Evolutionary conservation across 2,888 invertebrate species (phyloP), one percentile per base, ranked within the genome.

Genomic region (Campopleginae sp.): DNA sequence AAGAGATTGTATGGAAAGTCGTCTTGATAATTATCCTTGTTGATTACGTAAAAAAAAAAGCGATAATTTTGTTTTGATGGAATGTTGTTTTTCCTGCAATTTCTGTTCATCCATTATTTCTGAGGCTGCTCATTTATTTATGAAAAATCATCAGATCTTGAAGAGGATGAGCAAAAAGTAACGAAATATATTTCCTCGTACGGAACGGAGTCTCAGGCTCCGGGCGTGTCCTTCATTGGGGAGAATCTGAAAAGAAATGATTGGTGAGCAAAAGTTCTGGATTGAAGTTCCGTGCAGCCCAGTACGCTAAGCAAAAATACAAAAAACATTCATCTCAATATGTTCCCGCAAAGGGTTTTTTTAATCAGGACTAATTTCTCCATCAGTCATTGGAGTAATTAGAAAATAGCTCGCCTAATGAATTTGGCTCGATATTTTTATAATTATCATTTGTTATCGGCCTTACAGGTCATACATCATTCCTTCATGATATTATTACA

Each of bases 11-110:
- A 71, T 42, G 48, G 51, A 77, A 66, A 46, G 70, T 82, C 65
- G 58, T 88, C 87, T 48, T 84, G 86, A 84, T 90, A 90, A 90
- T 90, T 89, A 90, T 87, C 87, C 78, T 51, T 33, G 38, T 17
- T 48, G 61, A 46, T 79, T 61, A 33, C 17, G 61, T 19, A 63
- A 79, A 14, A 33, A 19, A 38, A 38, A 38, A 38, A 38, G 10
- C 31, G 7, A 63, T 33, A n/a, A 44, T 63, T 72, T 54, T 65
- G 23, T 38, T 54, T 54, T 42, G 23, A 42, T 42, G 44, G 12
- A 44, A 58, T 51, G 46, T 33, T 14, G 58, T 58, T 38, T 51
- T 71, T 23, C 4, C n/a, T n/a, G 14, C 46, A 48, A 48, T 75
- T 61, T 44, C 14, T 17, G 46, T n/a, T 61, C 61, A 75, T 61